phyloP scores from a whole-genome alignment of 2,113 vertebrate species.

The Ibidorhyncha struthersii region DNA sequence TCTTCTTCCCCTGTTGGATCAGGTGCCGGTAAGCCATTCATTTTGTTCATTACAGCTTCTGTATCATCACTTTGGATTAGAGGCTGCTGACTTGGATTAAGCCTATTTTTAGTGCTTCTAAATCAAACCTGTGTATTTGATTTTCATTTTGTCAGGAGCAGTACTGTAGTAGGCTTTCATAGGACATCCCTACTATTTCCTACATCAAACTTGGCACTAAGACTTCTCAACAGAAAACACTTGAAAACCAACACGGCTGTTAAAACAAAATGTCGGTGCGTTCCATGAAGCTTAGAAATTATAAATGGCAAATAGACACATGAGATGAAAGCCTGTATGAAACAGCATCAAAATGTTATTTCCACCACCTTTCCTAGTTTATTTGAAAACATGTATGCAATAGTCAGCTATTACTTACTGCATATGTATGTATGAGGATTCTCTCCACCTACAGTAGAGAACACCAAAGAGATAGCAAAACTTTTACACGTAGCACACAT shows the following conservation, averaged over 20 bases:
- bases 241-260: neutral
- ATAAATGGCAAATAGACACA: neutral
- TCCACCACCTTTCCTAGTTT: neutral
- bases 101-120: slow-evolving; percentile 13
- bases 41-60: neutral
- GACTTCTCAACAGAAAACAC: neutral
- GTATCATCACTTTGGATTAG: neutral
- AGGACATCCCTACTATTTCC: neutral
- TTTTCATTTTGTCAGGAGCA: neutral
- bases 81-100: neutral
- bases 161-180: neutral
- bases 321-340: neutral
- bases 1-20: neutral
- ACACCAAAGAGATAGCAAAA: neutral
- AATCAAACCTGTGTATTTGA: neutral
- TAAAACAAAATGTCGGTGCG: neutral
- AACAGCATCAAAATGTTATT: neutral
- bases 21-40: neutral
- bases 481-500: fast-evolving
- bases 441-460: neutral
- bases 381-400: neutral
- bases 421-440: neutral
- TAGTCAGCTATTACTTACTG: neutral
- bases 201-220: neutral
- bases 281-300: neutral